Percentiles rank a stretch among this genome's conserved stretches.
Conservation (phyloP, 2,888 invertebrate species). For the Junonia oenone region DNA sequence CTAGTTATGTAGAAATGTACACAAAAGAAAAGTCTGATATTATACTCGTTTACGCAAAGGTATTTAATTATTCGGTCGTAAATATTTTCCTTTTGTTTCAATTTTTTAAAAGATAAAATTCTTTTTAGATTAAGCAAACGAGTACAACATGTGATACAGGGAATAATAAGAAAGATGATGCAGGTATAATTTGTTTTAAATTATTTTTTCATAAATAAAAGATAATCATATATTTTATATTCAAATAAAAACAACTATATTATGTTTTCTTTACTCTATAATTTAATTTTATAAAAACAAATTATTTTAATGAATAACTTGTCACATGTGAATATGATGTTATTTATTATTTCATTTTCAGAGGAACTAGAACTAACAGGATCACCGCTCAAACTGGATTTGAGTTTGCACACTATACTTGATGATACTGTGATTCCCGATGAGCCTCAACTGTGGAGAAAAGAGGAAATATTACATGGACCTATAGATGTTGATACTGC, state of each 20-base stretch:
- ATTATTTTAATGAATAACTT: no score
- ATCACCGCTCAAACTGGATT: slow-evolving; percentile 72
- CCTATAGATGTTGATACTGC: slow-evolving; percentile 60
- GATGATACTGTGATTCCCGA: slow-evolving; percentile 68
- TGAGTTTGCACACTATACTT: slow-evolving; percentile 65
- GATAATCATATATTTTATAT: no score
- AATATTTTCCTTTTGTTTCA: no score
- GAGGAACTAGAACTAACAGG: slow-evolving; percentile 74
- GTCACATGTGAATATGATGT: not conserved
- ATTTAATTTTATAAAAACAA: no score
- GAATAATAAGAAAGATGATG: slow-evolving; percentile 38
- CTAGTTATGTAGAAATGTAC: slow-evolving; percentile 65
- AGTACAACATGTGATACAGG: slow-evolving; percentile 27
- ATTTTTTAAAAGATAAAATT: not conserved
- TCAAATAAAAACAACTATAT: no score
- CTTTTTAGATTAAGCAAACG: slow-evolving; percentile 44
- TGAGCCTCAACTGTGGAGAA: slow-evolving; percentile 67
- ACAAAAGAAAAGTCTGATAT: slow-evolving; percentile 51
- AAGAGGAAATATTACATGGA: slow-evolving; percentile 60
- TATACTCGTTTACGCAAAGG: slow-evolving; percentile 53
- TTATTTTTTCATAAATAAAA: no score
- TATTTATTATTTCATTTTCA: slow-evolving; percentile 34
- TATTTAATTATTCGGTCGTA: no score
- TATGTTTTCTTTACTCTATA: no score
- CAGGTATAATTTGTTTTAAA: no score